Conservation (phyloP, 2,888 invertebrate species). For the Polymixis lichenea region DNA sequence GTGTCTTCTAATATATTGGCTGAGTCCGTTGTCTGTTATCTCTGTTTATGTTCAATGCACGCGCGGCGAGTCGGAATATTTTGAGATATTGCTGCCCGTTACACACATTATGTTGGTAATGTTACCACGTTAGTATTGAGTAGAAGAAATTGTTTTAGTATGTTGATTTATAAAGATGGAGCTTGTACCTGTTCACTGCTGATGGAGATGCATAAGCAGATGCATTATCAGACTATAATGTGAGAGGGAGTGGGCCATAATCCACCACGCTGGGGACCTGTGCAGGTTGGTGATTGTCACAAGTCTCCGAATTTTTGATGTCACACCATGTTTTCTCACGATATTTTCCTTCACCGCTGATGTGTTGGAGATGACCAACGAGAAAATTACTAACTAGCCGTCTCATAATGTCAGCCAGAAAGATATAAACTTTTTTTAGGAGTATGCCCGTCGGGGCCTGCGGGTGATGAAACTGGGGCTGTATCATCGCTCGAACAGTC, state of each 20-base stretch:
- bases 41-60: slow-evolving; percentile 75
- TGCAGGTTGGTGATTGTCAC: too few species aligned
- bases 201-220: too few species aligned
- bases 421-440: background rate
- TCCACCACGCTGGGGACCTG: too few species aligned
- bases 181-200: background rate
- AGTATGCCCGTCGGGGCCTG: background rate
- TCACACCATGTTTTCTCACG: too few species aligned
- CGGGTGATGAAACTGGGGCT: too few species aligned
- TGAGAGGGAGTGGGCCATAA: too few species aligned
- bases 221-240: too few species aligned
- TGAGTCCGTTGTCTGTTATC: slow-evolving; percentile 71
- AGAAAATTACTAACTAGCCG: background rate
- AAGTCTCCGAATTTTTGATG: too few species aligned
- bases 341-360: too few species aligned
- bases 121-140: slow-evolving; percentile 19
- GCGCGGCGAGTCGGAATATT: slow-evolving; percentile 66
- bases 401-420: background rate
- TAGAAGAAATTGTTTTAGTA: slow-evolving; percentile 14
- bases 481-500: too few species aligned
- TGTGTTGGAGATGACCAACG: background rate
- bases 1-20: slow-evolving; percentile 72
- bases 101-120: slow-evolving; percentile 59
- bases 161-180: slow-evolving; percentile 2
- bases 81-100: slow-evolving; percentile 62